Evolutionary conservation across 2,888 invertebrate genomes (phyloP), one percentile per base, ranked within the genome.

Genomic region (Lacanobia oleracea): DNA sequence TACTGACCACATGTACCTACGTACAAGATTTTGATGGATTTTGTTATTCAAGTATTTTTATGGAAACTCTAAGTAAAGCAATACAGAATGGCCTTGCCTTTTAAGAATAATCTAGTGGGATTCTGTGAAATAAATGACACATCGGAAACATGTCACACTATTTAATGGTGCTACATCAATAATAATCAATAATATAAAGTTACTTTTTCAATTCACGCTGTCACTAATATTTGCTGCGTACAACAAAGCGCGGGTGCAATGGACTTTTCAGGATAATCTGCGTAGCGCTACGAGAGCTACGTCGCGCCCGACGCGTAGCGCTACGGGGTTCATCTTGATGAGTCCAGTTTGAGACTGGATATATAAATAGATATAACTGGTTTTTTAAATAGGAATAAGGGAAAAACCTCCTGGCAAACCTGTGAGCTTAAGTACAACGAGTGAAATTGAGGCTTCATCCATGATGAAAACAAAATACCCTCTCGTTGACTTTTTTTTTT

Each of bases 71-170:
- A 48, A 50, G 40, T 21, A 33, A 3, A 18, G 21, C 1, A 51
- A 50, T 23, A 50, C 4, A 6, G 7, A 21, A 43, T 33, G 18
- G 9, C 23, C 10, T 73, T 65, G 50, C 45, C 14, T 56, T 72
- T 54, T 45, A 10, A 27, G 48, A 51, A 45, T 50, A 48, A 57
- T 37, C 23, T 56, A 18, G 33, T 43, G 37, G 27, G 0, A 57
- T 79, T 78, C 61, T 56, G 12, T 45, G 70, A 61, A 77, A 56
- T 40, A 59, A 33, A 14, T 75, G 79, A 75, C 75, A 62, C 72
- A 72, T 62, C 10, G 43, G 6, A 54, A 40, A 74, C 54, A 54
- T 50, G 9, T 54, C 37, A 40, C 7, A 45, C 7, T 23, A 57
- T 37, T 27, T 27, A 23, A 61, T 40, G 3, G 40, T 40, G 12